Base-by-base conservation (phyloP, 2,888 invertebrate species). In the Drosophila flavopinicola region DNA sequence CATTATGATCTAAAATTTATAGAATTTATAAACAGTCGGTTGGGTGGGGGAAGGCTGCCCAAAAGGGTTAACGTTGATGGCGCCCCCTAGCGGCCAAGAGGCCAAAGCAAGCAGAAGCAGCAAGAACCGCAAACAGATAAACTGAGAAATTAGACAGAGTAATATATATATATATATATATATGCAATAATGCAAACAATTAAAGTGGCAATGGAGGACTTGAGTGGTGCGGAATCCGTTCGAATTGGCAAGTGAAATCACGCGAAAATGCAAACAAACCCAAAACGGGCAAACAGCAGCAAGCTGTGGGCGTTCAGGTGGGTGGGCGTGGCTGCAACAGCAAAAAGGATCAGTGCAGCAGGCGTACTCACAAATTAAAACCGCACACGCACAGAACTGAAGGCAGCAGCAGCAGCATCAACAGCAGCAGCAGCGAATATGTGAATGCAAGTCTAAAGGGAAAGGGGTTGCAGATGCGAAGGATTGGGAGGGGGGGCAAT, bases 1-100 rank as follows among this genome's bases (percentile, higher is more conserved):
- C 68, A 83, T 86, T 83, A 80, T 78, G 80, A 83, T 83, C 86
- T 83, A 83, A 83, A 86, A 83, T 83, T 84, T 84, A 83, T 83
- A 83, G 83, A 83, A 83, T 83, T 86, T 83, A 61, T 80, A 83
- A 83, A 64, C 69, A 86, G 65, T 25, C 47, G 61, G 57, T n/a
- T n/a, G n/a, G n/a, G n/a, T n/a, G n/a, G n/a, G n/a, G n/a, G n/a
- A n/a, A n/a, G n/a, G n/a, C n/a, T 64, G 60, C 74, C 77, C 76
- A 56, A 75, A 80, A 66, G 82, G 80, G 73, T 67, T 68, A 63
- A 73, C 54, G 57, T 52, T 54, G 64, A 24, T 67, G 47, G 47
- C 74, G 64, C 64, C 58, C 53, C 35, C 42, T 45, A 39, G 64
- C 64, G 68, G 54, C 52, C 27, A 69, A 53, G 63, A 52, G 69